Conservation (phyloP, 2,113 vertebrate genomes). For the Malurus cyaneus region DNA sequence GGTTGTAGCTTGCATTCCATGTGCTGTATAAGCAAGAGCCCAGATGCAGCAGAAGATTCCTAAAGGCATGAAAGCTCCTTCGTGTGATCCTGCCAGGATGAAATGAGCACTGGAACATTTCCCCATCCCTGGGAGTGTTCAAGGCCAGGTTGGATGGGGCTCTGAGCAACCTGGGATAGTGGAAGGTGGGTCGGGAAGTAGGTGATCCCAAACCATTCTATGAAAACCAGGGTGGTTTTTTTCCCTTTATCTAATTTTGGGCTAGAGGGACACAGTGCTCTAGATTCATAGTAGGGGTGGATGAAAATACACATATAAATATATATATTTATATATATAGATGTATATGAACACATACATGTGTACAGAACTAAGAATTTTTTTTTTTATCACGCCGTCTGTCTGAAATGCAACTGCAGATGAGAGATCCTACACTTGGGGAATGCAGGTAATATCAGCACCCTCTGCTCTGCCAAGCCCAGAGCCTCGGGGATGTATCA, state of each 20-base stretch:
- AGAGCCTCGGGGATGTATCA: neutral
- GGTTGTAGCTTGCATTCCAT: neutral
- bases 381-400: neutral
- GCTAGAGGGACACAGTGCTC: neutral
- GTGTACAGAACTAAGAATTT: neutral
- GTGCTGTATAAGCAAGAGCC: neutral
- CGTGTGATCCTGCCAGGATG: neutral
- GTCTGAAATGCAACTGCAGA: neutral
- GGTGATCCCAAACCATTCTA: neutral
- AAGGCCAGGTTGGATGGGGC: neutral
- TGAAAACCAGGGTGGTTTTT: neutral
- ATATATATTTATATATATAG: accelerated
- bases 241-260: neutral
- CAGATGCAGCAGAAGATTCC: neutral
- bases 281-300: neutral
- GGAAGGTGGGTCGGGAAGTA: neutral
- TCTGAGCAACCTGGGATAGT: neutral
- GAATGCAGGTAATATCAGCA: neutral
- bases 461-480: neutral
- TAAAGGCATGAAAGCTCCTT: neutral
- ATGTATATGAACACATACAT: accelerated
- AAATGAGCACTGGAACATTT: neutral
- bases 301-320: neutral
- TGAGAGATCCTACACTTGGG: neutral
- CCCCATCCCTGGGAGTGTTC: neutral